phyloP scores from a whole-genome alignment of 2,888 invertebrate species.

The Antheraea assamensis region DNA sequence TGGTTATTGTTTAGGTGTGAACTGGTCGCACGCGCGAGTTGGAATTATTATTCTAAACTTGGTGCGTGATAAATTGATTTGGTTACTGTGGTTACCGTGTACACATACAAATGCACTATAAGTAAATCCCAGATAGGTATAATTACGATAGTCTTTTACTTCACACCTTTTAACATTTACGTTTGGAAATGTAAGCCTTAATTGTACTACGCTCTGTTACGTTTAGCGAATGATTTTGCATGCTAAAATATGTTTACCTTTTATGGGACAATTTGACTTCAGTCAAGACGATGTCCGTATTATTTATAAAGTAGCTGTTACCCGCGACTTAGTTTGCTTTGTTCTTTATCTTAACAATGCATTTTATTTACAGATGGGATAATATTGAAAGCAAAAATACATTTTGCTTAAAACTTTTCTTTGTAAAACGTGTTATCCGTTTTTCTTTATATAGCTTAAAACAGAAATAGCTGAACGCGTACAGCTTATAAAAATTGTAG shows the following conservation, averaged over 20 bases:
- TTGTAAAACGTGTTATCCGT: too few relatives aligned
- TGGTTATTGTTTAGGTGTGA: conserved; percentile 66
- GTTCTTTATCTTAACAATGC: too few relatives aligned
- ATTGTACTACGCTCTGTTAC: not conserved
- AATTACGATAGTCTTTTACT: conserved; percentile 52
- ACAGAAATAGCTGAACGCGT: too few relatives aligned
- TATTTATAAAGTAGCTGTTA: too few relatives aligned
- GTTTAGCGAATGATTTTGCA: conserved; percentile 10
- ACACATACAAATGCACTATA: conserved; percentile 64
- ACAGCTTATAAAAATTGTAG: too few relatives aligned
- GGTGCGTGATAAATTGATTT: conserved; percentile 70
- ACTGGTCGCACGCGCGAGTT: conserved; percentile 59
- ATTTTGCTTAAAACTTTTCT: too few relatives aligned
- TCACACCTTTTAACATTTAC: conserved; percentile 44
- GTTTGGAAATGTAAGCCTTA: conserved; percentile 11
- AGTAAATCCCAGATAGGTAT: conserved; percentile 48
- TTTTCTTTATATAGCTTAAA: too few relatives aligned
- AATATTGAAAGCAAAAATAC: too few relatives aligned
- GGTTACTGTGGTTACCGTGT: conserved; percentile 59
- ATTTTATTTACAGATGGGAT: too few relatives aligned
- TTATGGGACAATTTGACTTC: not conserved
- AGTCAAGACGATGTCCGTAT: not conserved
- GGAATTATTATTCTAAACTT: conserved; percentile 64
- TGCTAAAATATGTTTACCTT: not conserved
- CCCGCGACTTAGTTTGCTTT: too few relatives aligned